Evolutionary conservation across 2,113 vertebrate species (phyloP).

Genomic region (Crotophaga sulcirostris): DNA sequence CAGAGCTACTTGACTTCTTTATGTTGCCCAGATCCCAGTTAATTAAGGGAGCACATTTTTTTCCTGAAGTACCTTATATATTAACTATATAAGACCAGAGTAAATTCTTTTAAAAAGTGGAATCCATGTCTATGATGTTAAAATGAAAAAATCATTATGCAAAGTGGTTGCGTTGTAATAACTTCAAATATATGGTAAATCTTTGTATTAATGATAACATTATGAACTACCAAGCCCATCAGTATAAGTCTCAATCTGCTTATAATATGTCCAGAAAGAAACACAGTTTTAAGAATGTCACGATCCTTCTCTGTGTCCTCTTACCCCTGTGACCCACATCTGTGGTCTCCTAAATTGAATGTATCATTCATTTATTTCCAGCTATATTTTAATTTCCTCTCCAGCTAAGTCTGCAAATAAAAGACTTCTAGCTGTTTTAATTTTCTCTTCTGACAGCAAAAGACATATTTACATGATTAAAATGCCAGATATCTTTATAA

Average conservation of each 20-base stretch:
- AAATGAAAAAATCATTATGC: neutral
- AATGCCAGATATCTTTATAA: constrained; percentile 72
- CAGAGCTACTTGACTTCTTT: neutral
- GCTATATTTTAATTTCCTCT: constrained; percentile 69
- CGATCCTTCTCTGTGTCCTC: neutral
- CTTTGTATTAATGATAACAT: neutral
- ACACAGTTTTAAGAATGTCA: neutral
- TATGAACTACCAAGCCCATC: neutral
- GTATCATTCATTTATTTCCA: constrained; percentile 50
- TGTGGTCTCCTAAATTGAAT: constrained; percentile 51
- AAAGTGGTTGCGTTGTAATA: neutral
- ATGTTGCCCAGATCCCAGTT: neutral
- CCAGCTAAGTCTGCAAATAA: constrained; percentile 57
- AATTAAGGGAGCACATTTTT: neutral
- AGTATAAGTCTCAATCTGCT: neutral
- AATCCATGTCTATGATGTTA: neutral
- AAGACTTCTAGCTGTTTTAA: constrained; percentile 70
- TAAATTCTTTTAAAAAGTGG: neutral
- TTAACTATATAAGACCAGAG: neutral
- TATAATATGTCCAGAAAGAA: neutral
- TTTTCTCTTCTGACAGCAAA: constrained; percentile 71
- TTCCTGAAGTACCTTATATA: neutral
- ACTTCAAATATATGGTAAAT: neutral
- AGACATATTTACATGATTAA: constrained; percentile 75
- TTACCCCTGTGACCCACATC: neutral